Conservation (phyloP, 2,888 invertebrate species). For the Macrosiphum euphorbiae region DNA sequence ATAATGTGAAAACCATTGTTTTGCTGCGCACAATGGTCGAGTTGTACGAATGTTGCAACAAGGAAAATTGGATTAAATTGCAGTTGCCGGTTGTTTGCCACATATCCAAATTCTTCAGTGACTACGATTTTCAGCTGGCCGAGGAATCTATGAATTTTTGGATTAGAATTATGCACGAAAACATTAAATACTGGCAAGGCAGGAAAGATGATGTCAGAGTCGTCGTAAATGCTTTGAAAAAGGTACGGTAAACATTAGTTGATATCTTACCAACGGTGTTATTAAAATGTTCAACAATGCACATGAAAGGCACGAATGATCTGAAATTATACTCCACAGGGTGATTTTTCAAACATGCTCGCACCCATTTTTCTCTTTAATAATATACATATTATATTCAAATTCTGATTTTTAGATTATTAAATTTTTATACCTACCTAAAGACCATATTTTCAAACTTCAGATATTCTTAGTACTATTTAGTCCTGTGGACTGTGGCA, state of each 20-base stretch:
- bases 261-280: neutral
- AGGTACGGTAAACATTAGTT: neutral
- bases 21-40: conserved; percentile 4
- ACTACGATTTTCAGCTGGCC: neutral
- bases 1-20: neutral
- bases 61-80: neutral
- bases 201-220: neutral
- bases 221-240: conserved; percentile 23
- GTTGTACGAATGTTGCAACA: conserved; percentile 17
- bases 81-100: neutral
- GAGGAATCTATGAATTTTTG: conserved; percentile 45
- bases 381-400: too few relatives aligned
- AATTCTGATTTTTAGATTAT: too few relatives aligned
- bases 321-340: too few relatives aligned
- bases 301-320: too few relatives aligned
- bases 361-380: too few relatives aligned
- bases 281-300: neutral
- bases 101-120: conserved; percentile 8
- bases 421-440: too few relatives aligned
- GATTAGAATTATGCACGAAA: conserved; percentile 25
- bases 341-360: too few relatives aligned
- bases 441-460: too few relatives aligned
- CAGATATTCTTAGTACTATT: too few relatives aligned
- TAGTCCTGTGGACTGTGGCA: too few relatives aligned
- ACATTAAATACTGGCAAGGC: conserved; percentile 22